Conservation (phyloP, 35 echinoderm and acorn worm genomes). For the Amphiura filiformis region DNA sequence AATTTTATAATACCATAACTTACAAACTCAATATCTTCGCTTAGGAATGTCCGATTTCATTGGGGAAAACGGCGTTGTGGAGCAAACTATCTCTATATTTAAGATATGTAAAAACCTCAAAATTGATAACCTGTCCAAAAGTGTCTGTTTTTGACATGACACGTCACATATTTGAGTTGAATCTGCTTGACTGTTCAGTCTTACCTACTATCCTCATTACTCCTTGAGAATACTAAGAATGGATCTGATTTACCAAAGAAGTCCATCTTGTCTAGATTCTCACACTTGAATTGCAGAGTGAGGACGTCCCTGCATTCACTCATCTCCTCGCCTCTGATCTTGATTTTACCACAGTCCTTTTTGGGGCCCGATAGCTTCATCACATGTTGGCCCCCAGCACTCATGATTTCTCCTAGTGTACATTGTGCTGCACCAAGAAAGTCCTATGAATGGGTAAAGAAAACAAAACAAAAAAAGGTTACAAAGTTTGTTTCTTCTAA, state of each 20-base stretch:
- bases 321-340: slow-evolving; percentile 78
- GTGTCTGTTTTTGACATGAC: no score
- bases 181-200: no score
- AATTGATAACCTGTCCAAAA: no score
- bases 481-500: no score
- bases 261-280: slow-evolving; percentile 88
- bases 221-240: slow-evolving; percentile 78
- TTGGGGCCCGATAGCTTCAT: slow-evolving; percentile 50
- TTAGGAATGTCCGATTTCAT: no score
- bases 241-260: slow-evolving; percentile 94
- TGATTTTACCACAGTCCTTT: slow-evolving; percentile 78
- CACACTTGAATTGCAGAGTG: slow-evolving; percentile 72
- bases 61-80: no score
- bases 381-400: slow-evolving; percentile 34
- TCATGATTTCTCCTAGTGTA: slow-evolving; percentile 84
- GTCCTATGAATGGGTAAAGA: slow-evolving; percentile 66
- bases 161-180: no score
- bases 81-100: no score
- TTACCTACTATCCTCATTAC: slow-evolving; percentile 85
- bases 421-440: slow-evolving; percentile 64
- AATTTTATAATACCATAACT: no score
- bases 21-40: no score
- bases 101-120: no score
- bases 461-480: no score
- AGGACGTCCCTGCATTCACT: slow-evolving; percentile 87